A percentile compares a stretch with the other conserved stretches of the same genome.
Evolutionary conservation across 2,113 vertebrate species (phyloP).

Genomic region (Crotalus horridus): DNA sequence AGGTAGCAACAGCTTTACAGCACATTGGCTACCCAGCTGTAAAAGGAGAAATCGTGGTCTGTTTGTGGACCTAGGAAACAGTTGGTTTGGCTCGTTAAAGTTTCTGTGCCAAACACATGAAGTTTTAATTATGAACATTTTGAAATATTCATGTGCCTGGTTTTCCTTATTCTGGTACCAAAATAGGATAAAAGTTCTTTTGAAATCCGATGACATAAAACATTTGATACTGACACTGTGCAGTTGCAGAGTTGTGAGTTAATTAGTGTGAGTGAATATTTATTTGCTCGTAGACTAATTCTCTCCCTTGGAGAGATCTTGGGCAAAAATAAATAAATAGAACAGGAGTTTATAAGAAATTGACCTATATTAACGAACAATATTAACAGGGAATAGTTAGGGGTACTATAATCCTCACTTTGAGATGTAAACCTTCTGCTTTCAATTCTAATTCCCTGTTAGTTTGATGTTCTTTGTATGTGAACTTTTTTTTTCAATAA

Average conservation of each 20-base stretch:
- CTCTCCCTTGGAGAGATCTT: conserved; percentile 21
- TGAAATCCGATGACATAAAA: conserved; percentile 68
- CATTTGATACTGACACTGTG: conserved; percentile 59
- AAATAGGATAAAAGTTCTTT: conserved; percentile 68
- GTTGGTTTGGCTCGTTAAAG: conserved; percentile 40
- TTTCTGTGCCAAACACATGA: conserved; percentile 63
- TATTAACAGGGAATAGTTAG: conserved; percentile 16
- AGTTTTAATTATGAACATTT: conserved; percentile 71
- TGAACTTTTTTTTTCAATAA: not conserved
- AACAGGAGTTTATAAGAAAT: conserved; percentile 17
- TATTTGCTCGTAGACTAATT: conserved; percentile 48
- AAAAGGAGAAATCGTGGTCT: conserved; percentile 17
- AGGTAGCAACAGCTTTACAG: conserved; percentile 14
- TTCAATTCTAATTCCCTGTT: not conserved
- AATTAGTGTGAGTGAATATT: conserved; percentile 63
- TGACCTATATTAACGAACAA: conserved; percentile 9
- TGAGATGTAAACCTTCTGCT: not conserved
- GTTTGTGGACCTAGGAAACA: conserved; percentile 49
- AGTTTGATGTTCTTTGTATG: not conserved
- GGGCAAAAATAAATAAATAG: conserved; percentile 5
- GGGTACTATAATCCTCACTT: conserved; percentile 17
- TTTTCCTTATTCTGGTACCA: conserved; percentile 59
- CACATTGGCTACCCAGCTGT: conserved; percentile 54
- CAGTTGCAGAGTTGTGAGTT: conserved; percentile 53
- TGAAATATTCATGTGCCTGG: conserved; percentile 68